A percentile compares a stretch with the other conserved stretches of the same genome.
These are phyloP conservation scores for Drosophila pseudotakahashii DNA, from an alignment of 2,888 invertebrate species.

Conservation along the genomic window DNA sequence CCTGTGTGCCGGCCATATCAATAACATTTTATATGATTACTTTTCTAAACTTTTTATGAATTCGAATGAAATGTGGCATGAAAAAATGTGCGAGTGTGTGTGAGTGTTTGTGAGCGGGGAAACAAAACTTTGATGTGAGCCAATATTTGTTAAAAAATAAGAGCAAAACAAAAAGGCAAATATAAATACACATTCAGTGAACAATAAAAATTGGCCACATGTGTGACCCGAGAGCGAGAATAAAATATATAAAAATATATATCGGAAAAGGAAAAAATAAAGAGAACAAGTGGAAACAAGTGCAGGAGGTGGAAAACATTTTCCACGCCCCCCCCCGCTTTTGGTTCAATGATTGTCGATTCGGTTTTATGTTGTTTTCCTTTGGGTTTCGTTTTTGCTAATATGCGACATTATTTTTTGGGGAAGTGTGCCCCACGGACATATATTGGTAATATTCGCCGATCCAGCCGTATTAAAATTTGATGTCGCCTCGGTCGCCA, in stretches of 20 bases:
- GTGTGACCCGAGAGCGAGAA: conserved; percentile 49
- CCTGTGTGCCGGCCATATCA: conserved; percentile 61
- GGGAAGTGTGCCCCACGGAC: conserved; percentile 31
- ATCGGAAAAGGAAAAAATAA: neutral
- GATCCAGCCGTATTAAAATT: conserved; percentile 39
- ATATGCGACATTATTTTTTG: conserved; percentile 43
- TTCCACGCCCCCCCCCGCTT: too few relatives aligned
- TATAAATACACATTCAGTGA: conserved; percentile 55
- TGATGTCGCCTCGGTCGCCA: conserved; percentile 44
- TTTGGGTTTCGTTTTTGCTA: conserved; percentile 34
- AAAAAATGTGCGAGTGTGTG: conserved; percentile 38
- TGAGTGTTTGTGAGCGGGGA: conserved; percentile 30
- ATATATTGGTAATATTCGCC: conserved; percentile 44
- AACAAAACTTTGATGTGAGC: conserved; percentile 51
- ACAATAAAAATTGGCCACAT: conserved; percentile 78
- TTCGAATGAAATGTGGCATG: conserved; percentile 73
- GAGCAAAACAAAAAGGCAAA: conserved; percentile 55
- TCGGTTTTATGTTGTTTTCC: conserved; percentile 53
- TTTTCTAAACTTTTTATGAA: conserved; percentile 77
- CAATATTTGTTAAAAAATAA: conserved; percentile 63
- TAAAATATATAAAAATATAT: conserved; percentile 17
- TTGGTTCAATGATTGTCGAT: conserved; percentile 48
- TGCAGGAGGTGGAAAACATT: neutral
- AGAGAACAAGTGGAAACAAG: neutral
- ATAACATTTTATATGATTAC: conserved; percentile 78